Base-by-base conservation (phyloP, 2,888 invertebrate genomes). In the Cephus rjabovi region DNA sequence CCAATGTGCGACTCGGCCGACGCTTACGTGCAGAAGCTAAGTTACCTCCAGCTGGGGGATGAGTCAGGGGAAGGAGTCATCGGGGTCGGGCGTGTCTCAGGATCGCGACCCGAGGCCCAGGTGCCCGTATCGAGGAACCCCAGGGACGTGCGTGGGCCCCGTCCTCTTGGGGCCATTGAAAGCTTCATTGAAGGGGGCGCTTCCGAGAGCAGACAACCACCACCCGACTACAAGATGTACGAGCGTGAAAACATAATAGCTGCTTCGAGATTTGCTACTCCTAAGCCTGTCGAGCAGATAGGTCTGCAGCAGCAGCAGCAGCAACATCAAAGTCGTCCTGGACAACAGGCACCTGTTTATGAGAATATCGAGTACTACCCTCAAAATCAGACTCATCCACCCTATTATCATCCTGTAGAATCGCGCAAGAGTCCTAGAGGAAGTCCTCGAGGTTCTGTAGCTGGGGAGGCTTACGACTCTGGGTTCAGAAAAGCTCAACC, bases 281-380 rank as follows among this genome's bases (percentile, higher is more conserved):
- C 96, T 76, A 96, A 96, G 89, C 93, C 95, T 83, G 94, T 96
- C 12, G 95, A 95, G 88, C 94, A 94, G 76, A 93, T 94, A 81
- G 93, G 93, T 78, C 89, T 88, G 31, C 91, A 86, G 77, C 92
- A 74, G 91, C 92, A 74, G 91, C 92, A 74, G 91, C 87, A 86
- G 75, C 70, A 75, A 12, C 71, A 77, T 75, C 77, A 70, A 70
- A 77, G 30, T 76, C 80, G 73, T 77, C 81, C 81, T 85, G 85
- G 37, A 79, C 89, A 87, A 69, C 88, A 89, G 78, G 92, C 92
- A 11, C 95, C 95, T 0, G 95, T 97, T 35, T 97, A 97, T 89
- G 97, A 97, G 90, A 97, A 97, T 91, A 93, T 97, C 77, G 96
- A 96, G 84, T 96, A 96, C 89, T 96, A 96, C 92, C 93, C 94